A percentile compares a stretch with the other conserved stretches of the same genome.
phyloP scores from a whole-genome alignment of 1,140 invertebrate species.

The Conus betulinus region DNA sequence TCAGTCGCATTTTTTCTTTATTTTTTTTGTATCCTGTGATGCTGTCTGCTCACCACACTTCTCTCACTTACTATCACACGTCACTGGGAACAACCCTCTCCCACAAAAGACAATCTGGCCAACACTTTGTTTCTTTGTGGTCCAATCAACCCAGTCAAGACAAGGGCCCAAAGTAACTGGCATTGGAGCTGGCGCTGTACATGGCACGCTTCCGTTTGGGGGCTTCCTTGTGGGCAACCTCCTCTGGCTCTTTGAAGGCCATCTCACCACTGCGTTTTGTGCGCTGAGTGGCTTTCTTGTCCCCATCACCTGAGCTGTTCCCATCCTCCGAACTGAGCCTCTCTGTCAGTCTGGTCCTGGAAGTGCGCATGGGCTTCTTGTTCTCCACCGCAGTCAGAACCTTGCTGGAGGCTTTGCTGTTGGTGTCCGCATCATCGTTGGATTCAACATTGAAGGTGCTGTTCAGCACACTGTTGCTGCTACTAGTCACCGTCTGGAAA shows the following conservation, averaged over 20 bases:
- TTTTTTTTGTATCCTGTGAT: too few species aligned
- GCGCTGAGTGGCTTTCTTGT: constrained; percentile 40
- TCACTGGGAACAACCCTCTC: too few species aligned
- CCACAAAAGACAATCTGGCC: too few species aligned
- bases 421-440: constrained; percentile 8
- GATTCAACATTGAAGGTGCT: constrained; percentile 45
- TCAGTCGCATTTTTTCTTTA: too few species aligned
- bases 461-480: constrained; percentile 30
- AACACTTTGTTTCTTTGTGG: too few species aligned
- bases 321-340: background rate
- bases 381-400: constrained; percentile 3
- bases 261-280: constrained; percentile 35
- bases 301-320: constrained; percentile 53
- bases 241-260: constrained; percentile 33
- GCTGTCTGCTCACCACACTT: too few species aligned
- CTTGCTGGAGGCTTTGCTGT: background rate
- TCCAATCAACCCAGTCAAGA: background rate
- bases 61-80: too few species aligned
- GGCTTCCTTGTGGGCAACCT: constrained; percentile 34
- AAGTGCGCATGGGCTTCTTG: background rate
- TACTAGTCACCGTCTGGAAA: constrained; percentile 7
- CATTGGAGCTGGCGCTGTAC: constrained; percentile 40
- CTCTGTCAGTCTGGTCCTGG: background rate
- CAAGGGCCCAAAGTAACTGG: constrained; percentile 35
- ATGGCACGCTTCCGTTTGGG: constrained; percentile 51